These are phyloP conservation scores for Xenopus borealis DNA, from an alignment of 2,113 vertebrate genomes.

Conservation along the genomic window DNA sequence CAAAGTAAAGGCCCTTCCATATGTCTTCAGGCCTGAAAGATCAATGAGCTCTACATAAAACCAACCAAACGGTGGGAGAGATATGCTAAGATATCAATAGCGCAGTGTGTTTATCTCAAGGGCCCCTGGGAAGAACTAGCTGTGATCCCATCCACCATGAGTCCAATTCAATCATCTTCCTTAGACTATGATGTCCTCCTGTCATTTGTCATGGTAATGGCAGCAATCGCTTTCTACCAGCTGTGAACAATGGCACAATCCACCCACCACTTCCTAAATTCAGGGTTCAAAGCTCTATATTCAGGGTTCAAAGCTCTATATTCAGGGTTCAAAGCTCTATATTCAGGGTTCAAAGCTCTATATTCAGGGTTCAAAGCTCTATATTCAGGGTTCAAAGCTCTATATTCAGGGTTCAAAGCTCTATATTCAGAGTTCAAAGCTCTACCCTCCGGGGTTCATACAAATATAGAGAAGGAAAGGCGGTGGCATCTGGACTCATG, in stretches of 20 bases:
- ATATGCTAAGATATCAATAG: not conserved
- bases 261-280: not conserved
- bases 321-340: no score
- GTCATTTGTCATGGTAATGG: conserved; percentile 39
- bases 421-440: no score
- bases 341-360: no score
- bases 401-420: not conserved
- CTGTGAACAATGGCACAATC: not conserved
- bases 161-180: conserved; percentile 30
- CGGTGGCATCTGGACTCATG: not conserved
- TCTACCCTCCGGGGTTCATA: no score
- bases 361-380: no score
- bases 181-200: conserved; percentile 20
- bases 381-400: not conserved
- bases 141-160: conserved; percentile 21
- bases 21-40: not conserved
- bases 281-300: not conserved
- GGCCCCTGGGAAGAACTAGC: conserved; percentile 24
- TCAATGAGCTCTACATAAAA: not conserved
- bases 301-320: no score
- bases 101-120: conserved; percentile 22
- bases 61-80: not conserved
- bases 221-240: conserved; percentile 11
- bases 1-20: no score
- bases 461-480: not conserved